Evolutionary conservation across 37 sponge, comb jelly and placozoan genomes (phyloP), one percentile per base, ranked within the genome.

Genomic region (Dysidea cf. avara): DNA sequence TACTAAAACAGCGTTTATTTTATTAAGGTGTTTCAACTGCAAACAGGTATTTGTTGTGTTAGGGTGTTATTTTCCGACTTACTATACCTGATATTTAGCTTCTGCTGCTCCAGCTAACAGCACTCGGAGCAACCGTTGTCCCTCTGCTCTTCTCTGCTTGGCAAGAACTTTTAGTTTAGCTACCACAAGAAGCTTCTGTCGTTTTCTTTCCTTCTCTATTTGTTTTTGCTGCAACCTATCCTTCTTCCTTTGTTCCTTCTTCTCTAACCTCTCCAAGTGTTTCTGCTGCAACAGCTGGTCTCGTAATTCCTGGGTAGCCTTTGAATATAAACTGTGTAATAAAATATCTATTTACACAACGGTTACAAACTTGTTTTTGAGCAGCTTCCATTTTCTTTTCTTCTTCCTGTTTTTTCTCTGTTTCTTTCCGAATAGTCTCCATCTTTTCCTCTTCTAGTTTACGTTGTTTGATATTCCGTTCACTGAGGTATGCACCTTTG

Each of bases 61-160:
- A n/a, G n/a, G n/a, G n/a, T n/a, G n/a, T n/a, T n/a, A n/a, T n/a
- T n/a, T n/a, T n/a, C n/a, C n/a, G n/a, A n/a, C n/a, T n/a, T n/a
- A n/a, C n/a, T n/a, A n/a, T n/a, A 79, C 88, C 59, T 92, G 66
- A 35, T 54, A 67, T 40, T 39, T 39, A 30, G 76, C 82, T 69
- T 93, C 93, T 21, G 93, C 89, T 38, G 93, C 93, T 55, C 82
- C 86, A 34, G 84, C 82, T 24, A 93, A 64, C 12, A 93, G 61
- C 14, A 84, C 86, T 54, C 79, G 69, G 47, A 93, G 78, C 18
- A 93, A 48, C 29, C 86, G 60, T 59, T 84, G 86, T 22, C 89
- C 93, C 61, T 93, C 93, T 29, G 53, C 68, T 26, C 72, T 70
- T 31, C 91, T 58, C 57, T 77, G 80, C 28, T 54, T 53, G 31